Base-by-base conservation (phyloP, 2,113 vertebrate genomes). In the Ciconia boyciana region DNA sequence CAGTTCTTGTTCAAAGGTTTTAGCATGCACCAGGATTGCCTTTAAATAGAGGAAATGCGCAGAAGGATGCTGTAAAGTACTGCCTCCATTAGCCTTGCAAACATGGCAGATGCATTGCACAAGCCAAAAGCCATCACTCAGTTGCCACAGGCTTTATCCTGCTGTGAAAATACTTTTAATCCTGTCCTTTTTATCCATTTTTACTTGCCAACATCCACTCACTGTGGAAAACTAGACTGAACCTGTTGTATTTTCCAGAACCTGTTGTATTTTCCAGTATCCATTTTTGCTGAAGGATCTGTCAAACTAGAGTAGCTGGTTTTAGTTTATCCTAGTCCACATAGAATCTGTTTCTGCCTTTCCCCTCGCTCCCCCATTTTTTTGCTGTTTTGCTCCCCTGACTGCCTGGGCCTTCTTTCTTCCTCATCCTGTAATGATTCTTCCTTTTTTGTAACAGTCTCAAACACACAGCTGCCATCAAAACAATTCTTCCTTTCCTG, bases 401-500 rank as follows among this genome's bases (percentile, higher is more conserved):
- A n/a, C 69, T 93, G 87, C 84, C 91, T 69, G 78, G 65, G 29
- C 78, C 77, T 80, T 89, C 84, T 94, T 96, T 97, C 93, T 96
- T 97, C 94, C 94, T 93, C 87, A 89, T 93, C 87, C 77, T 96
- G 74, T 91, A 60, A 86, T 85, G 81, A 91, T 78, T 96, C 95
- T 95, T 96, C 93, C 94, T 96, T 96, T 97, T 96, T 91, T 89
- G n/a, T 89, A 95, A 51, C 89, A 92, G 77, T 71, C 81, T 96
- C 77, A 84, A 94, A 62, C 55, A 64, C 74, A 87, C 74, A 96
- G 87, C 93, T 94, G 95, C 77, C 81, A 83, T 70, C 89, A 72
- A 85, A 93, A 91, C 78, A 89, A 74, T 95, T 88, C 76, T 82
- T 75, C 48, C 83, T 95, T 93, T 82, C 65, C 93, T 93, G 83